phyloP scores from a whole-genome alignment of 2,113 vertebrate genomes.

The Perca flavescens region DNA sequence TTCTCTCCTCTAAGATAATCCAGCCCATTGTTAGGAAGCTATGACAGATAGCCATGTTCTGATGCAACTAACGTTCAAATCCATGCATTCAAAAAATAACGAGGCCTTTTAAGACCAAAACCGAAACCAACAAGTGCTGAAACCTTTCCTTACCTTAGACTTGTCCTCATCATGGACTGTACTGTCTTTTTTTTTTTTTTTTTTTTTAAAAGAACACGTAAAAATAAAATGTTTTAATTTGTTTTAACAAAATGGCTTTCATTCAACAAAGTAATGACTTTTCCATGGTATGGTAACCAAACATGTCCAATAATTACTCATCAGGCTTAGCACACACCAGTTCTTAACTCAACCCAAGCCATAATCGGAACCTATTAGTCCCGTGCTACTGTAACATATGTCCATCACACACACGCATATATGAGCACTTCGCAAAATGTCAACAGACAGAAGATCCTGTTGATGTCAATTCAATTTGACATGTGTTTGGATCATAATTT shows the following conservation, averaged over 20 bases:
- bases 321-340: neutral
- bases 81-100: neutral
- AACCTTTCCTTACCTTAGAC: neutral
- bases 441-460: too few species aligned
- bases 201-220: too few species aligned
- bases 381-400: neutral
- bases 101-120: neutral
- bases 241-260: too few species aligned
- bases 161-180: neutral
- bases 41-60: neutral
- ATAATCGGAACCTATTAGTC: neutral
- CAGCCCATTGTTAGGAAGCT: slow-evolving; percentile 2
- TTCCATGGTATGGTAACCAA: neutral
- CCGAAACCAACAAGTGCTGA: too few species aligned
- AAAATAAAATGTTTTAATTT: too few species aligned
- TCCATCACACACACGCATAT: too few species aligned
- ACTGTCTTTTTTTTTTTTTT: too few species aligned
- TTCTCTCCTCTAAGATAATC: neutral
- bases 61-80: neutral
- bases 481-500: too few species aligned
- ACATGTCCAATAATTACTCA: neutral
- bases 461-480: too few species aligned
- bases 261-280: too few species aligned
- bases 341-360: neutral
- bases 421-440: too few species aligned